These are phyloP conservation scores for Callosobruchus maculatus DNA, from an alignment of 2,888 invertebrate species.

Conservation along the genomic window DNA sequence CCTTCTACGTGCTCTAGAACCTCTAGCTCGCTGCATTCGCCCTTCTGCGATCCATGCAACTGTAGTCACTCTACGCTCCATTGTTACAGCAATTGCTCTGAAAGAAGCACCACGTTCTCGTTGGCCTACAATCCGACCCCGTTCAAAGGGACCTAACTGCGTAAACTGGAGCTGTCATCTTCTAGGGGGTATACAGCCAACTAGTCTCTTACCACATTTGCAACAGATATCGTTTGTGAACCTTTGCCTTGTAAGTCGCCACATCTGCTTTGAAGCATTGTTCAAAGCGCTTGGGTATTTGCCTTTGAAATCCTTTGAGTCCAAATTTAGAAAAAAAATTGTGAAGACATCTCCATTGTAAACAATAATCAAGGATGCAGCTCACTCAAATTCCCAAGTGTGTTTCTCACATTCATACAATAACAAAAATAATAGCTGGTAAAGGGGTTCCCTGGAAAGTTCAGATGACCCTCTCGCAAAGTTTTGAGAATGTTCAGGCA, in stretches of 20 bases:
- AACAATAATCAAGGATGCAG: conserved; percentile 72
- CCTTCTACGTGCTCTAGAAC: too few species aligned
- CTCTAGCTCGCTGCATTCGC: too few species aligned
- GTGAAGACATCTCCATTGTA: conserved; percentile 82
- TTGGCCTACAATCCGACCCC: too few species aligned
- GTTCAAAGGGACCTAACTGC: too few species aligned
- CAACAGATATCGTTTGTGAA: conserved; percentile 78
- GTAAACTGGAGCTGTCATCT: too few species aligned
- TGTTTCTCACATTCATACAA: conserved; percentile 88
- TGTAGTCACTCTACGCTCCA: too few species aligned
- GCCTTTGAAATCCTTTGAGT: conserved; percentile 78
- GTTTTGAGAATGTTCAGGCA: conserved; percentile 77
- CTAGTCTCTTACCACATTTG: too few species aligned
- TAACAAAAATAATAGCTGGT: conserved; percentile 72
- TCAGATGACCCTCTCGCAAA: conserved; percentile 75
- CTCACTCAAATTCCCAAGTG: conserved; percentile 77
- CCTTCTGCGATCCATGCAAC: too few species aligned
- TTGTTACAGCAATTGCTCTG: too few species aligned
- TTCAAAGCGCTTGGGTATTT: conserved; percentile 73
- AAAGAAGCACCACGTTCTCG: too few species aligned
- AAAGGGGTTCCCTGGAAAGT: conserved; percentile 72
- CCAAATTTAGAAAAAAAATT: conserved; percentile 80
- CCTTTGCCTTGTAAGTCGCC: conserved; percentile 75
- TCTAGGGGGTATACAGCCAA: too few species aligned
- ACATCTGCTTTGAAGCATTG: conserved; percentile 76